Conservation (phyloP, 2,888 invertebrate genomes). For the Lymantria dispar region DNA sequence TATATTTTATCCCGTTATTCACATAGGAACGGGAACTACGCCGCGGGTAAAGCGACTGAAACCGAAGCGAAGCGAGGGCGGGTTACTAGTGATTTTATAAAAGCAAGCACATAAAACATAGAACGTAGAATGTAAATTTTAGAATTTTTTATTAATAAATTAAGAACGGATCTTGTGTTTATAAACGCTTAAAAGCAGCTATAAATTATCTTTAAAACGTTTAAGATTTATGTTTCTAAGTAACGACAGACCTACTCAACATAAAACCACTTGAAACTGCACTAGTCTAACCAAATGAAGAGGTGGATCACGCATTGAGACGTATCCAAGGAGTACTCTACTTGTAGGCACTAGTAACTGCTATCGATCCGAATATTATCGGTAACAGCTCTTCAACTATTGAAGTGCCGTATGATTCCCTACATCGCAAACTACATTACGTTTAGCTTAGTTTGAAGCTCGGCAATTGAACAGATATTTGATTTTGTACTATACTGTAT, state of each 20-base stretch:
- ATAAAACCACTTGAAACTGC: slow-evolving; percentile 1
- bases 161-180: too few relatives aligned
- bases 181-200: too few relatives aligned
- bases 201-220: background rate
- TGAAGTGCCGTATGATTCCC: slow-evolving; percentile 21
- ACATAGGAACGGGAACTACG: too few relatives aligned
- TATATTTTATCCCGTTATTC: too few relatives aligned
- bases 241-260: background rate
- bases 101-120: too few relatives aligned
- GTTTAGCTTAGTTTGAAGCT: background rate
- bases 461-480: background rate
- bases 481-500: background rate
- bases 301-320: slow-evolving; percentile 41
- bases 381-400: slow-evolving; percentile 34
- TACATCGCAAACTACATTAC: slow-evolving; percentile 1
- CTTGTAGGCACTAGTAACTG: slow-evolving; percentile 9
- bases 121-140: too few relatives aligned
- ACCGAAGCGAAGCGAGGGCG: too few relatives aligned
- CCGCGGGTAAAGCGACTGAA: too few relatives aligned
- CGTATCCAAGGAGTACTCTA: slow-evolving; percentile 23
- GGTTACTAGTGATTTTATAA: too few relatives aligned
- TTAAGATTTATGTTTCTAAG: background rate
- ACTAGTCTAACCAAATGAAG: slow-evolving; percentile 34
- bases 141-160: too few relatives aligned
- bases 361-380: slow-evolving; percentile 42